These are phyloP conservation scores for Hestina assimilis DNA, from an alignment of 1,140 invertebrate genomes.

Conservation along the genomic window DNA sequence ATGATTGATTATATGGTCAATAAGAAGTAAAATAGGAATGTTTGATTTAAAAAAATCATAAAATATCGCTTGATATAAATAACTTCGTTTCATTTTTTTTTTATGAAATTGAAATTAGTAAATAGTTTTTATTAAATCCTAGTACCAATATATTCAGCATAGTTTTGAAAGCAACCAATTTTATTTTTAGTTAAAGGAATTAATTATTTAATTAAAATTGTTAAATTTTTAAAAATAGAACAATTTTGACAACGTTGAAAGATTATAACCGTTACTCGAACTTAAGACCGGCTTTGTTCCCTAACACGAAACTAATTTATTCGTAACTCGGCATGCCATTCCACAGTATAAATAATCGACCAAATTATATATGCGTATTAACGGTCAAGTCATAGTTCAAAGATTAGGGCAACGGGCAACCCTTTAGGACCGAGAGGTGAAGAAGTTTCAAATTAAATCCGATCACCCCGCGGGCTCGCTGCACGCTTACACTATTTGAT, in stretches of 20 bases:
- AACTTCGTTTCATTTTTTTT: too few relatives aligned
- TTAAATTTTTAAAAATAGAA: too few relatives aligned
- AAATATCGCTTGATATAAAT: too few relatives aligned
- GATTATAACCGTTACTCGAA: conserved; percentile 66
- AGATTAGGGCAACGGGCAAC: conserved; percentile 76
- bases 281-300: conserved; percentile 67
- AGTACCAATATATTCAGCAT: too few relatives aligned
- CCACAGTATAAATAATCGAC: conserved; percentile 71
- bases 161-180: too few relatives aligned
- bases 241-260: not conserved
- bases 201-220: too few relatives aligned
- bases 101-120: too few relatives aligned
- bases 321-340: conserved; percentile 65
- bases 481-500: conserved; percentile 63
- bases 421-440: conserved; percentile 67
- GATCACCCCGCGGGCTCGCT: conserved; percentile 46
- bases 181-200: too few relatives aligned
- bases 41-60: not conserved
- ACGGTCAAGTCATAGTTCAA: conserved; percentile 78
- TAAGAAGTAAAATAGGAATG: not conserved
- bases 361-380: conserved; percentile 78
- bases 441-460: conserved; percentile 71
- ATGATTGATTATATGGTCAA: not conserved
- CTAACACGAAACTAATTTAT: conserved; percentile 77
- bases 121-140: too few relatives aligned